These are phyloP conservation scores for Micromys minutus DNA, from an alignment of 2,113 vertebrate species.

Conservation along the genomic window DNA sequence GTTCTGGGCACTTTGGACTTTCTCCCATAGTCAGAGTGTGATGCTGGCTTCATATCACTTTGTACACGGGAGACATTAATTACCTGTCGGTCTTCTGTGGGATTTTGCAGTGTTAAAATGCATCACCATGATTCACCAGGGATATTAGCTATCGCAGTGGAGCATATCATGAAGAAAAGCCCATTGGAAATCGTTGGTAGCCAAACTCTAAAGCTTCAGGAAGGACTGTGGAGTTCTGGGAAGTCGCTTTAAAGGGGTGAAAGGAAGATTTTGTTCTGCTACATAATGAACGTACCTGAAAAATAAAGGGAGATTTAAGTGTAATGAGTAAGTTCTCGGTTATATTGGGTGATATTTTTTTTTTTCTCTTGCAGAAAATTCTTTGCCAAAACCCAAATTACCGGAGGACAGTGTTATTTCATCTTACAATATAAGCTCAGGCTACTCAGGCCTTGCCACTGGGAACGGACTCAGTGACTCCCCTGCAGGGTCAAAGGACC, in stretches of 20 bases:
- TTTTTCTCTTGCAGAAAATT: conserved; percentile 93
- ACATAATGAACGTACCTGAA: conserved; percentile 16
- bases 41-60: conserved; percentile 43
- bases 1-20: background rate
- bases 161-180: conserved; percentile 62
- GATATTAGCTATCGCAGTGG: conserved; percentile 43
- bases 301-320: conserved; percentile 55
- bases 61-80: conserved; percentile 67
- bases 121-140: conserved; percentile 52
- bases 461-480: conserved; percentile 96
- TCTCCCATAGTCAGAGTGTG: background rate
- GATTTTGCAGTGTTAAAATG: conserved; percentile 66
- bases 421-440: conserved; percentile 93
- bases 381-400: conserved; percentile 96
- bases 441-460: conserved; percentile 91
- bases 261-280: conserved; percentile 43
- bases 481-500: conserved; percentile 93
- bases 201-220: conserved; percentile 6
- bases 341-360: conserved; percentile 76
- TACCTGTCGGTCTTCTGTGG: conserved; percentile 64
- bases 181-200: conserved; percentile 51
- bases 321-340: conserved; percentile 67
- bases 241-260: conserved; percentile 64
- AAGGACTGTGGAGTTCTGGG: conserved; percentile 48
- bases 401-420: conserved; percentile 93